A percentile compares a stretch with the other conserved stretches of the same genome.
phyloP scores from a whole-genome alignment of 2,888 invertebrate genomes.

The Sesia bembeciformis region DNA sequence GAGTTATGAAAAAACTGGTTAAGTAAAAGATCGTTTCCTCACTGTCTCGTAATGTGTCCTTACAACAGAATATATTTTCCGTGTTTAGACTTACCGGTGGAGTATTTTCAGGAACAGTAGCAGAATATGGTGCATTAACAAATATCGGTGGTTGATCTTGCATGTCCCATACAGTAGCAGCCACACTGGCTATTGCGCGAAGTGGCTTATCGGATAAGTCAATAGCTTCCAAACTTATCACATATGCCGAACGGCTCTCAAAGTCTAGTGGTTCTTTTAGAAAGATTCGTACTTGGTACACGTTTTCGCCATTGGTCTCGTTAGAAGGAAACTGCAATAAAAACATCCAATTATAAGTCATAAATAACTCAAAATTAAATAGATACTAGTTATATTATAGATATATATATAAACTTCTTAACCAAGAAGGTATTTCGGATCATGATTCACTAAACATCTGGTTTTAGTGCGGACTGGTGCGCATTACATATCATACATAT shows the following conservation, averaged over 20 bases:
- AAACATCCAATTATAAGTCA: not conserved
- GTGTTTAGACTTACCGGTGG: conserved; percentile 55
- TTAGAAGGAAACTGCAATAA: conserved; percentile 76
- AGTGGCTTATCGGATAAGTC: conserved; percentile 79
- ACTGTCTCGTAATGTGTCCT: not conserved
- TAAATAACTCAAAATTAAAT: not conserved
- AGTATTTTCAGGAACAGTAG: conserved; percentile 84
- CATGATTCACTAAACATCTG: too few relatives aligned
- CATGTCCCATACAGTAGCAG: conserved; percentile 83
- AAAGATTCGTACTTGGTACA: conserved; percentile 78
- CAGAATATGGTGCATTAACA: conserved; percentile 85
- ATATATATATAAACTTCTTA: too few relatives aligned
- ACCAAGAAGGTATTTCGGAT: too few relatives aligned
- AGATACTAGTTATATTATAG: too few relatives aligned
- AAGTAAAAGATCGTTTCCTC: too few relatives aligned
- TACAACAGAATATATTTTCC: not conserved
- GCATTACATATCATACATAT: too few relatives aligned
- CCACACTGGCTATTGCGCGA: conserved; percentile 80
- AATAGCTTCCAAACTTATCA: conserved; percentile 78
- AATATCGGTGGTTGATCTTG: conserved; percentile 91
- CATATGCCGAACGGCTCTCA: conserved; percentile 83
- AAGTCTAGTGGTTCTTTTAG: conserved; percentile 82
- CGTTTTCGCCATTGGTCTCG: conserved; percentile 26
- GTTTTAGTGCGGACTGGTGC: too few relatives aligned
- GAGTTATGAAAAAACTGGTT: too few relatives aligned